These are phyloP conservation scores for Andrena hattorfiana DNA, from an alignment of 2,888 invertebrate species.

Conservation along the genomic window DNA sequence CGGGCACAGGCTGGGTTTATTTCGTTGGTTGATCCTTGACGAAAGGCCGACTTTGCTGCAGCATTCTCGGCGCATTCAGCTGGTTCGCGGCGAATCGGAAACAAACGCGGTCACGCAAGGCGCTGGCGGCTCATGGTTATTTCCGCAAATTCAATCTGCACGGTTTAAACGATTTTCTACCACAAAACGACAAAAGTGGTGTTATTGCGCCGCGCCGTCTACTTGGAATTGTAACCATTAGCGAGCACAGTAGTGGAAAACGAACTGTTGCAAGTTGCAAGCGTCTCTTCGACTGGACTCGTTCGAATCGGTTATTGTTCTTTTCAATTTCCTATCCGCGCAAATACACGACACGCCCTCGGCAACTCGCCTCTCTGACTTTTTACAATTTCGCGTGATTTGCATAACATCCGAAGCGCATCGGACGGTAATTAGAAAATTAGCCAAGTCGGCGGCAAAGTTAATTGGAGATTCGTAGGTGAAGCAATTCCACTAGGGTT, in stretches of 20 bases:
- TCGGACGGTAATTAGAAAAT: neutral
- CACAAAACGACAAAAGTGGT: too few species aligned
- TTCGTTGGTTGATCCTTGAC: neutral
- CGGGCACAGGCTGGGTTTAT: neutral
- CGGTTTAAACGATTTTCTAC: too few species aligned
- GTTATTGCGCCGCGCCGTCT: too few species aligned
- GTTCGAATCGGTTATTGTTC: too few species aligned
- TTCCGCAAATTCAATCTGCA: too few species aligned
- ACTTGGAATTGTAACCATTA: too few species aligned
- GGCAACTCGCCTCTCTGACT: neutral
- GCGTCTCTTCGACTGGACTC: too few species aligned
- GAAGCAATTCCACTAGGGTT: neutral
- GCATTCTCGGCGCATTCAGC: neutral
- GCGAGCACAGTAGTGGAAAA: too few species aligned
- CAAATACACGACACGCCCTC: too few species aligned
- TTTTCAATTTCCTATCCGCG: too few species aligned
- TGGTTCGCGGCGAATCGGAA: neutral
- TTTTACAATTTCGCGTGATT: neutral
- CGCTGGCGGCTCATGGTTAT: too few species aligned
- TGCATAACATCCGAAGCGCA: neutral
- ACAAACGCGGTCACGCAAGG: neutral
- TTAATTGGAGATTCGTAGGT: neutral
- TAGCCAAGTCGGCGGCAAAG: conserved; percentile 5
- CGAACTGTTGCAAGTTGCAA: too few species aligned
- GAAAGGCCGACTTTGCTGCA: neutral